These are phyloP conservation scores for Lepidocyrtinus sp. DNA, from an alignment of 2,888 invertebrate genomes.

Conservation along the genomic window DNA sequence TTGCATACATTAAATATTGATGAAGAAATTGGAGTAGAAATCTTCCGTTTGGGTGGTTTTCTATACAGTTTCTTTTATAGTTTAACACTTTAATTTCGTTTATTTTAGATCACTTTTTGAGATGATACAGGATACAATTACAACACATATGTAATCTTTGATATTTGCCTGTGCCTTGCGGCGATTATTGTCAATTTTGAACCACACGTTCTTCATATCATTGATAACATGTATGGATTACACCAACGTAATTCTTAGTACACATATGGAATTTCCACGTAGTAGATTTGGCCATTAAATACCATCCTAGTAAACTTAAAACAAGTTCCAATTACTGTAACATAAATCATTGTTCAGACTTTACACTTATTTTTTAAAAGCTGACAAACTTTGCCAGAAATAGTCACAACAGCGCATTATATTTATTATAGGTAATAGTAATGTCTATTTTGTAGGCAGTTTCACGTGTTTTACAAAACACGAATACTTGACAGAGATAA, in stretches of 20 bases:
- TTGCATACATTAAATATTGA: no score
- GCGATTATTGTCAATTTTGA: constrained; percentile 56
- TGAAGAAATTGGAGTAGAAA: not conserved
- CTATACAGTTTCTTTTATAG: not conserved
- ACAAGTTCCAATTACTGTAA: not conserved
- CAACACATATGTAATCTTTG: constrained; percentile 17
- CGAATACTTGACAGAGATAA: no score
- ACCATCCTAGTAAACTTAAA: not conserved
- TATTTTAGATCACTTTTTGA: constrained; percentile 6
- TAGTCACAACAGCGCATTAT: no score
- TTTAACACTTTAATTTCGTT: constrained; percentile 32
- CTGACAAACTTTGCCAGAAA: no score
- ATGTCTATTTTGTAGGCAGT: no score
- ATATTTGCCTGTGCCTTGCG: constrained; percentile 25
- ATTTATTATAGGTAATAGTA: no score
- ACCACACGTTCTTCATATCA: constrained; percentile 43
- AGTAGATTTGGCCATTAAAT: constrained; percentile 4
- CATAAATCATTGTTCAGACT: not conserved
- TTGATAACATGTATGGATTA: constrained; percentile 7
- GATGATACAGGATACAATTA: not conserved
- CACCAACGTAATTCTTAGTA: not conserved
- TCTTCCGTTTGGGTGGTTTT: not conserved
- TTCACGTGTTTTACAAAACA: no score
- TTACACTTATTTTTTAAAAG: not conserved
- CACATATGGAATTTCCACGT: not conserved